A percentile compares a stretch with the other conserved stretches of the same genome.
Conservation (phyloP, 2,113 vertebrate species). For the Taurulus bubalis region DNA sequence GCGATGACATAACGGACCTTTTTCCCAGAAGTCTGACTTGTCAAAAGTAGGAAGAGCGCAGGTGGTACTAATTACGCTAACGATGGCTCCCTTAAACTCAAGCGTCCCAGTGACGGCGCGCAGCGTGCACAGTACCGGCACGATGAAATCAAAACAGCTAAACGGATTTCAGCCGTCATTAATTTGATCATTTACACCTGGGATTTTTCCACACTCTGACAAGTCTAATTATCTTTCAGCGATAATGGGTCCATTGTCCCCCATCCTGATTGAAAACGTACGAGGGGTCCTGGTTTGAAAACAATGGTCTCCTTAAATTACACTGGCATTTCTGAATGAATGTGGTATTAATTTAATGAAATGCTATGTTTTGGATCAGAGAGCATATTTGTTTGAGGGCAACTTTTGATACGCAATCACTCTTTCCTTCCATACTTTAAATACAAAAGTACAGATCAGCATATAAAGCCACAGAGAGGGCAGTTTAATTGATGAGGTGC, state of each 20-base stretch:
- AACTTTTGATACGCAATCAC: background rate
- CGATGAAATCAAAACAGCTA: background rate
- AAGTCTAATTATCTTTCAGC: background rate
- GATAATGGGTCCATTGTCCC: background rate
- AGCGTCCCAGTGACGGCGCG: background rate
- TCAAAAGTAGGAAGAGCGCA: too few species aligned
- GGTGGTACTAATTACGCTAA: background rate
- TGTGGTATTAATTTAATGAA: background rate
- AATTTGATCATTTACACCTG: background rate
- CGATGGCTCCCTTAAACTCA: background rate
- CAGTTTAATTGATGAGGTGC: background rate
- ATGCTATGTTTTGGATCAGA: background rate
- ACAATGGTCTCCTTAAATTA: background rate
- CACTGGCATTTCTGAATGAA: background rate
- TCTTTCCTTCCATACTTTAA: background rate
- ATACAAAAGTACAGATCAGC: background rate
- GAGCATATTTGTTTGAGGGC: background rate
- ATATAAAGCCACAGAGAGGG: background rate
- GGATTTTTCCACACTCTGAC: background rate
- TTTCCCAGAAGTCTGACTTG: too few species aligned
- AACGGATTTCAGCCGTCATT: background rate
- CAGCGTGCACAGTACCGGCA: background rate
- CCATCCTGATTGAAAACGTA: background rate
- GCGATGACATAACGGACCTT: background rate
- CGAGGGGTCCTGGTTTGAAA: background rate